Base-by-base conservation (phyloP, 1,140 invertebrate species). In the Laodelphax striatellus region DNA sequence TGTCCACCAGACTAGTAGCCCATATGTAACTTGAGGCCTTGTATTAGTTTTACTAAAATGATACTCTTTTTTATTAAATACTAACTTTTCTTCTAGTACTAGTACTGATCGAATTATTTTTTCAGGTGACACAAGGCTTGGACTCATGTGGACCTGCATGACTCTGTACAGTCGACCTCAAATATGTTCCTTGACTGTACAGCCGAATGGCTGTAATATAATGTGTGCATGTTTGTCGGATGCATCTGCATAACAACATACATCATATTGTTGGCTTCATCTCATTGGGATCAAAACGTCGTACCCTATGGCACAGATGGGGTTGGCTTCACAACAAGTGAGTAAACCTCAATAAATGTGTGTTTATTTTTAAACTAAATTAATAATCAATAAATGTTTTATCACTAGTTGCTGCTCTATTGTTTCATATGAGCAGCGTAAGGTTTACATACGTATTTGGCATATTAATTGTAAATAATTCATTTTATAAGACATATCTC, bases 281-380 rank as follows among this genome's bases (percentile, higher is more conserved):
- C 92, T 24, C 89, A 91, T 68, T 95, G 93, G 87, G 91, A 93
- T 72, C 77, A 88, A 54, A 87, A 91, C 75, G 88, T 94, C 0
- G 85, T 95, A 65, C 87, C 90, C 1, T 94, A 93, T 80, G 93
- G 92, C 5, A n/a, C n/a, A 77, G 92, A 71, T 96, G 93, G 92
- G n/a, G 88, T 95, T 64, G 94, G 94, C 69, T 96, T 97, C 77
- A 88, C 90, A 65, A 92, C 92, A 70, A 95, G 89, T 92, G 83
- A 81, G 84, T 77, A 21, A 24, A 31, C 46, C 24, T 57, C 16
- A 5, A 56, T 5, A 56, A 21, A 28, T n/a, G n/a, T n/a, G n/a
- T n/a, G n/a, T n/a, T n/a, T n/a, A n/a, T n/a, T n/a, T n/a, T n/a
- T n/a, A n/a, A n/a, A n/a, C n/a, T n/a, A n/a, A n/a, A n/a, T n/a